These are phyloP conservation scores for Eulithis prunata DNA, from an alignment of 2,888 invertebrate genomes.

Conservation along the genomic window DNA sequence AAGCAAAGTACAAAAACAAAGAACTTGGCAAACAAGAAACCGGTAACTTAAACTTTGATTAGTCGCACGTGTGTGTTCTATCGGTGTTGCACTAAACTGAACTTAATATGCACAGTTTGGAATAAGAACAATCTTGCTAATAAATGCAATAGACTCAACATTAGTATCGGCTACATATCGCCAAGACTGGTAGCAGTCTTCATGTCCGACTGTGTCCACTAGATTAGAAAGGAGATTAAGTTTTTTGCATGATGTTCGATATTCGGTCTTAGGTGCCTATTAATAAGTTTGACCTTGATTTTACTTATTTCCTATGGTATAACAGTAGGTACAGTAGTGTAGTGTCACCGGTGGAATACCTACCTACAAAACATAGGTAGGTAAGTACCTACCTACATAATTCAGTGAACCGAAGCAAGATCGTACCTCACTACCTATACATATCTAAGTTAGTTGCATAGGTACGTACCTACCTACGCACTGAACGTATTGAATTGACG, in stretches of 20 bases:
- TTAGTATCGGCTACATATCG: constrained; percentile 6
- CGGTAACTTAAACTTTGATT: constrained; percentile 18
- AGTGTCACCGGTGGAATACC: too few species aligned
- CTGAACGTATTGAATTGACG: too few species aligned
- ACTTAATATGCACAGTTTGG: constrained; percentile 62
- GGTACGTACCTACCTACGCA: too few species aligned
- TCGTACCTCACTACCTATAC: too few species aligned
- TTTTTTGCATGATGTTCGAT: constrained; percentile 49
- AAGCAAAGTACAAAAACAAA: constrained; percentile 2
- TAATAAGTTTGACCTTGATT: constrained; percentile 64
- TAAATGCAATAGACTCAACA: constrained; percentile 56
- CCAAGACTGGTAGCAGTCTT: constrained; percentile 11
- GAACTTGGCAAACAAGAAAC: constrained; percentile 2
- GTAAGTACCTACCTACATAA: too few species aligned
- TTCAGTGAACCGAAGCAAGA: too few species aligned
- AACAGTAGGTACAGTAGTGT: too few species aligned
- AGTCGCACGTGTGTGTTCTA: constrained; percentile 42
- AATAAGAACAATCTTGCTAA: constrained; percentile 58
- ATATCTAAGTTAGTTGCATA: too few species aligned
- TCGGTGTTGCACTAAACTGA: constrained; percentile 57
- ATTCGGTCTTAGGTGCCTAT: constrained; percentile 54
- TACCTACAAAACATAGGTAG: too few species aligned
- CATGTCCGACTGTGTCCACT: constrained; percentile 34
- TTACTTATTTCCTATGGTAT: constrained; percentile 26
- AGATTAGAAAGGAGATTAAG: constrained; percentile 57